A percentile compares a stretch with the other conserved stretches of the same genome.
These are phyloP conservation scores for Eubucco bourcierii DNA, from an alignment of 2,113 vertebrate species.

Conservation along the genomic window DNA sequence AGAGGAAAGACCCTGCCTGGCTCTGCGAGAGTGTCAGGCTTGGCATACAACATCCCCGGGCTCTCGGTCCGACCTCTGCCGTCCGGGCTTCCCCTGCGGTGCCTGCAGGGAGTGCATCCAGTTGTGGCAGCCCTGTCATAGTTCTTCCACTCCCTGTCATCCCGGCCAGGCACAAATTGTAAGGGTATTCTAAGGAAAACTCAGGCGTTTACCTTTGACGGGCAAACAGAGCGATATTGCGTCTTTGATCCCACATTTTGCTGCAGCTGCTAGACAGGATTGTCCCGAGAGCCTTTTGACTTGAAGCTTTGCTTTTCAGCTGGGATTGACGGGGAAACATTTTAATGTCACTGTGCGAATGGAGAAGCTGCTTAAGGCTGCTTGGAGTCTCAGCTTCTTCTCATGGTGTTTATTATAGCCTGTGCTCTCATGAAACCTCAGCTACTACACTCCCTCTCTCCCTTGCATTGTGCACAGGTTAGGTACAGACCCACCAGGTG, in stretches of 20 bases:
- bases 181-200: not conserved
- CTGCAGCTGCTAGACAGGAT: not conserved
- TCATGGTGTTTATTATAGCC: rapidly evolving
- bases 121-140: too few relatives aligned
- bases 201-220: not conserved
- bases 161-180: rapidly evolving
- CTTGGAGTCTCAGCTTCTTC: not conserved
- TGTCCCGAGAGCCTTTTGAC: not conserved
- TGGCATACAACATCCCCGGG: rapidly evolving
- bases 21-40: rapidly evolving
- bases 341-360: rapidly evolving
- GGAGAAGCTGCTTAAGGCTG: not conserved
- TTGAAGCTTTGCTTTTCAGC: not conserved
- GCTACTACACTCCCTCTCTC: rapidly evolving
- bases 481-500: not conserved
- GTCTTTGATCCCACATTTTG: not conserved
- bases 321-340: not conserved
- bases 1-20: too few relatives aligned
- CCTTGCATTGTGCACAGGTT: too few relatives aligned
- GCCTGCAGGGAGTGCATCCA: rapidly evolving
- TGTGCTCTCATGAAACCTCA: not conserved
- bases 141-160: not conserved
- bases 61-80: rapidly evolving
- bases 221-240: not conserved
- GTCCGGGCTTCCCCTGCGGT: rapidly evolving